Conservation (phyloP, 1,140 invertebrate species). For the Rhagoletis zephyria region DNA sequence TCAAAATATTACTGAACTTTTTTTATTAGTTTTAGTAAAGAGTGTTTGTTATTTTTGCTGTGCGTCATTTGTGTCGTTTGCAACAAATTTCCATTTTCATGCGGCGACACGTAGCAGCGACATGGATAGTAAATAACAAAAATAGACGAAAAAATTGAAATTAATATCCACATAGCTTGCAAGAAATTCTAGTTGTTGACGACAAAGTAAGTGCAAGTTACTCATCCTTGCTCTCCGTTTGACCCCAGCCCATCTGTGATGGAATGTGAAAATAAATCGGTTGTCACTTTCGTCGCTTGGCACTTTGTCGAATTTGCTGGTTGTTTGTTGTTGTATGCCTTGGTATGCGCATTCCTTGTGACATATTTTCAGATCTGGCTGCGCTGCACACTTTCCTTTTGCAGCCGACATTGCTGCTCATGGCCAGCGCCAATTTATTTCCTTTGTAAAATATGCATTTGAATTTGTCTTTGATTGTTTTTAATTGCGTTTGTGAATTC, state of each 20-base stretch:
- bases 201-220: no score
- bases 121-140: background rate
- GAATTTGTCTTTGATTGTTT: background rate
- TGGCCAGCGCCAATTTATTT: background rate
- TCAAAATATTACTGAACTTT: slow-evolving; percentile 32
- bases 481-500: background rate
- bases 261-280: slow-evolving; percentile 28
- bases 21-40: slow-evolving; percentile 9
- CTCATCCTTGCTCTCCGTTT: no score
- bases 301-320: background rate
- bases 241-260: background rate
- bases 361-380: background rate
- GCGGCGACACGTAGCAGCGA: slow-evolving; percentile 10
- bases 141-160: background rate
- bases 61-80: background rate
- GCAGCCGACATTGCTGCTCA: background rate
- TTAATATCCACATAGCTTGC: background rate
- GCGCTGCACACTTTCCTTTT: background rate
- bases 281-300: background rate
- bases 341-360: slow-evolving; percentile 2
- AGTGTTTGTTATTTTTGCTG: background rate
- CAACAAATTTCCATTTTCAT: slow-evolving; percentile 33
- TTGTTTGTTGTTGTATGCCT: background rate
- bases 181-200: background rate
- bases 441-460: background rate